These are phyloP conservation scores for Anhinga rufa DNA, from an alignment of 2,113 vertebrate species.

Conservation along the genomic window DNA sequence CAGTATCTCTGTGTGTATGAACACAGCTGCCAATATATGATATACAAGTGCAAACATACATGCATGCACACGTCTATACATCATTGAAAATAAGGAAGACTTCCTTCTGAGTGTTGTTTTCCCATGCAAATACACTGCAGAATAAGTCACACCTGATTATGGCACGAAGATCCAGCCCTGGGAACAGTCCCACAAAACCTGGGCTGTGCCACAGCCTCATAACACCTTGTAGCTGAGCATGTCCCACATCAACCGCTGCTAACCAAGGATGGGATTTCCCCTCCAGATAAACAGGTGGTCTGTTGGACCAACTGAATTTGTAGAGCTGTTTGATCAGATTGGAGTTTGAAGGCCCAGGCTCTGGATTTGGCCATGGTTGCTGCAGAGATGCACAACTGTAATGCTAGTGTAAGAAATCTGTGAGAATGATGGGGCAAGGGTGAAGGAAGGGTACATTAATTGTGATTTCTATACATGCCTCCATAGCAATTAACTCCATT, in stretches of 20 bases:
- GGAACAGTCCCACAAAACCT: neutral
- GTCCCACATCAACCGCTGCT: fast-evolving
- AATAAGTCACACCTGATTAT: neutral
- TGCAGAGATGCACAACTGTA: neutral
- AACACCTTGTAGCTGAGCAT: neutral
- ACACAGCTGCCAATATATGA: neutral
- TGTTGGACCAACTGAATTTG: neutral
- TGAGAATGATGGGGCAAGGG: neutral
- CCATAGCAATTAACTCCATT: neutral
- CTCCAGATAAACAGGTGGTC: neutral
- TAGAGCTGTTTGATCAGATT: neutral
- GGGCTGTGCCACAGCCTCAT: neutral
- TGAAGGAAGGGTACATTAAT: neutral
- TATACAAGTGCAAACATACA: fast-evolving
- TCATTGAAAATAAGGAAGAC: neutral
- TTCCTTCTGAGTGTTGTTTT: neutral
- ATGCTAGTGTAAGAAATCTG: neutral
- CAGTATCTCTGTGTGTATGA: neutral
- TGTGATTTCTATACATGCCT: neutral
- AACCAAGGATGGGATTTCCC: neutral
- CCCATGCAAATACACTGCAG: fast-evolving
- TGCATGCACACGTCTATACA: too few species aligned
- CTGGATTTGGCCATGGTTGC: neutral
- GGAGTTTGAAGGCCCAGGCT: too few species aligned
- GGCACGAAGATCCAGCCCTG: neutral